Base-by-base conservation (phyloP, 2,797 vertebrate genomes). In the Ctenosaura bakeri region DNA sequence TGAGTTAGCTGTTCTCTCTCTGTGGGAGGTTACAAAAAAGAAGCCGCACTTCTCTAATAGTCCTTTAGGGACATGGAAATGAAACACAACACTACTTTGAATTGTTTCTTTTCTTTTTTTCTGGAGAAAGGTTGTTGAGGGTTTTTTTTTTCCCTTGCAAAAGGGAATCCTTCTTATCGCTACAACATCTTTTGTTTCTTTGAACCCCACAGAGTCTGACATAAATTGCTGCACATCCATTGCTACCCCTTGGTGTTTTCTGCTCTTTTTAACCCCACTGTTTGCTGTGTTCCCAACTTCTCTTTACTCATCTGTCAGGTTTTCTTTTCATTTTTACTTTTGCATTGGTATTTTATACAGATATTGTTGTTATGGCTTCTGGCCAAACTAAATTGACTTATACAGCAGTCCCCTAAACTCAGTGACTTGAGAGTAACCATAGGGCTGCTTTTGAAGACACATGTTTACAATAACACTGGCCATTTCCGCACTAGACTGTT, bases 1-100 rank as follows among this genome's bases (percentile, higher is more conserved):
- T 8, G 59, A 79, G 90, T 12, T 91, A 76, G 38, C 85, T 85
- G n/a, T 77, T 10, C 3, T 52, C 91, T 46, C 80, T 74, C 88
- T 62, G 13, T 20, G 24, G 87, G 71, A 83, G 77, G 32, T 71
- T 38, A 42, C 0, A 0, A 74, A 79, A 1, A 62, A 86, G 85
- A 54, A 54, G 26, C 24, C 24, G 46, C 16, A 24, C 59, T 77
- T 69, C 46, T 66, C 16, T 69, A 77, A 69, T 46, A 77, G 59
- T 0, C 12, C 87, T 79, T 79, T n/a, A 38, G 89, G 78, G 89
- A 64, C 71, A 59, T 32, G 38, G 24, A n/a, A 32, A 9, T 3
- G 85, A 35, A 83, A 6, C 66, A 54, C 66, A 54, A 38, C 1
- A 0, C 87, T 14, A 85, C 59, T 29, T 7, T 12, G 35, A 42